A percentile compares a stretch with the other conserved stretches of the same genome.
Evolutionary conservation across 2,113 vertebrate genomes (phyloP).

Genomic region (Fregetta grallaria): DNA sequence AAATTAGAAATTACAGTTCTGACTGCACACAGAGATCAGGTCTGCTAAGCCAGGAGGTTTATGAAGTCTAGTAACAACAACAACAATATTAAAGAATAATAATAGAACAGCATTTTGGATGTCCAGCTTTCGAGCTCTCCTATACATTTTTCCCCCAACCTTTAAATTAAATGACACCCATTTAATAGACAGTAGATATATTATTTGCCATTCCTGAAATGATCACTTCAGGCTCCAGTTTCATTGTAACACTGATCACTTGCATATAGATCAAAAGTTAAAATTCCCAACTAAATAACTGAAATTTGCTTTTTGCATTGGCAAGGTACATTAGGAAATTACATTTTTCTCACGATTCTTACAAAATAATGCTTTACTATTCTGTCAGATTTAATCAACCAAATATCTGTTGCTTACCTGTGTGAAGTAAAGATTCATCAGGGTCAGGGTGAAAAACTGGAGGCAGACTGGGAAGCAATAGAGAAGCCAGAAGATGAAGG

Average conservation of each 20-base stretch:
- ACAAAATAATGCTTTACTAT: neutral
- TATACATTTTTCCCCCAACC: neutral
- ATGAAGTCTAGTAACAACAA: neutral
- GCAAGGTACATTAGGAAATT: neutral
- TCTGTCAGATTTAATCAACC: neutral
- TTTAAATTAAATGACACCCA: neutral
- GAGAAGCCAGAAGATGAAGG: constrained; percentile 95
- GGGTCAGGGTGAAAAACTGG: constrained; percentile 96
- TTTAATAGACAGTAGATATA: neutral
- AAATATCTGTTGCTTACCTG: constrained; percentile 82
- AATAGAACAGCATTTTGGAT: neutral
- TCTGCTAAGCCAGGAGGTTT: neutral
- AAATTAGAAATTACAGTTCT: neutral
- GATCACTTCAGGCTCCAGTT: neutral
- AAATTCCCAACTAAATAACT: neutral
- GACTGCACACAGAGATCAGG: neutral
- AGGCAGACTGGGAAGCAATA: constrained; percentile 98
- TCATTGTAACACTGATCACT: neutral
- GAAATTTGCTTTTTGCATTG: neutral
- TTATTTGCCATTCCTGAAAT: neutral
- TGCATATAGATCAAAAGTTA: neutral
- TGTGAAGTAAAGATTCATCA: constrained; percentile 97
- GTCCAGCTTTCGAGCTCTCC: neutral
- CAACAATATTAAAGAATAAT: neutral
- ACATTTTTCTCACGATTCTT: neutral